Evolutionary conservation across 2,797 vertebrate species (phyloP).

Genomic region (Oryzias sinensis): DNA sequence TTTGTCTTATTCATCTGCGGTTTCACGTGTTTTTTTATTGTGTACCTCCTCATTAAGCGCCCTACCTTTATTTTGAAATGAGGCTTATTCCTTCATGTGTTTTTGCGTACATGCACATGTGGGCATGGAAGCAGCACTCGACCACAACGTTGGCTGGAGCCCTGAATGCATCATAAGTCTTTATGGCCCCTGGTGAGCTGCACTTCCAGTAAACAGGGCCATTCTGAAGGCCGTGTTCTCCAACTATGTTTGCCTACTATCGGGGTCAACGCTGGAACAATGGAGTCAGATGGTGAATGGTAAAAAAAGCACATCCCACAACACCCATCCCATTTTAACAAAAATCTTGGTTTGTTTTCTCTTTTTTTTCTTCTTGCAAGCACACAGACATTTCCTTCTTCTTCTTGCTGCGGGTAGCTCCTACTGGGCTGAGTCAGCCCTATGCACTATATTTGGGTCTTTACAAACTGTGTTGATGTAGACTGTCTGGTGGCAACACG

Average conservation of each 20-base stretch:
- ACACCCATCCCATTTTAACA: constrained; percentile 64
- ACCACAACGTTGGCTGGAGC: constrained; percentile 54
- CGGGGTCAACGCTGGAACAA: constrained; percentile 64
- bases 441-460: constrained; percentile 71
- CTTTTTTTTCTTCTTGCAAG: constrained; percentile 44
- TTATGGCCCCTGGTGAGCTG: constrained; percentile 73
- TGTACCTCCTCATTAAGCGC: no score
- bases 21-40: constrained; percentile 42
- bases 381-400: constrained; percentile 45
- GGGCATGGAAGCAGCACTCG: constrained; percentile 39
- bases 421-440: constrained; percentile 77
- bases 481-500: constrained; percentile 68
- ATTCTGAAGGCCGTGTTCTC: constrained; percentile 47
- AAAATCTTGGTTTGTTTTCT: constrained; percentile 62
- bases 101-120: constrained; percentile 18
- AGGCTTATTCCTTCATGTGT: constrained; percentile 30
- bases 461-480: constrained; percentile 73
- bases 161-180: constrained; percentile 68
- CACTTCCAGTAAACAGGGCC: constrained; percentile 79
- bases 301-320: constrained; percentile 64
- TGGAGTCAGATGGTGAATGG: constrained; percentile 63
- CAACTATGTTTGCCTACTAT: constrained; percentile 56
- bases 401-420: constrained; percentile 61
- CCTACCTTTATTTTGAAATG: constrained; percentile 23
- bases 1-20: constrained; percentile 13